phyloP scores from a whole-genome alignment of 2,113 vertebrate genomes.

The Vombatus ursinus region DNA sequence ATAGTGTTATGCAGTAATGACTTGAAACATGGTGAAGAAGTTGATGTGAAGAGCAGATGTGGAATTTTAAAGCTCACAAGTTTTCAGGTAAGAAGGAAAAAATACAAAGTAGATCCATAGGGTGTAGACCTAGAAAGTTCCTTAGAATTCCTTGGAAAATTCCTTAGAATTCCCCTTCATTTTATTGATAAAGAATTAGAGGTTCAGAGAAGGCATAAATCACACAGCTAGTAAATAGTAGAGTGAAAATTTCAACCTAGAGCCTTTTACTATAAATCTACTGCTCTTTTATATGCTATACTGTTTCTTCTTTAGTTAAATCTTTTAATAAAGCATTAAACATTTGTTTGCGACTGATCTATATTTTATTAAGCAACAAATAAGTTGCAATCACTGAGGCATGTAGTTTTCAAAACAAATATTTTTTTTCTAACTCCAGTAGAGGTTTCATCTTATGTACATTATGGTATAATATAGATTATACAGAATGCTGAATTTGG shows the following conservation, averaged over 20 bases:
- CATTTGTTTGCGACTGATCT: neutral
- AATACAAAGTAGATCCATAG: neutral
- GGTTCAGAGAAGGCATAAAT: neutral
- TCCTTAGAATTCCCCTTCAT: neutral
- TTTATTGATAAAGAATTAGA: neutral
- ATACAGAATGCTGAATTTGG: neutral
- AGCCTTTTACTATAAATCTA: neutral
- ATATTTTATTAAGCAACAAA: neutral
- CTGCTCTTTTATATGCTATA: neutral
- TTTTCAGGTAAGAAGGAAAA: neutral
- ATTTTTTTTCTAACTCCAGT: neutral
- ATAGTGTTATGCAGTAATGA: neutral
- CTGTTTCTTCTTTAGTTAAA: neutral
- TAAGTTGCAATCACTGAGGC: neutral
- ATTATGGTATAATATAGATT: neutral
- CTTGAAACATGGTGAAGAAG: neutral
- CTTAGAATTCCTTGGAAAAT: neutral
- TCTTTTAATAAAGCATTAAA: neutral
- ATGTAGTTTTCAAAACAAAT: neutral
- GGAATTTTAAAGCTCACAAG: neutral
- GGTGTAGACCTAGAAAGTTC: neutral
- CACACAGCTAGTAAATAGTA: neutral
- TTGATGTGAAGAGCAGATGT: neutral
- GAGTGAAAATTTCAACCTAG: neutral
- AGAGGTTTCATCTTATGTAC: neutral